Percentiles rank a stretch among this genome's conserved stretches.
These are phyloP conservation scores for Physella acuta DNA, from an alignment of 1,140 invertebrate species.

Conservation along the genomic window DNA sequence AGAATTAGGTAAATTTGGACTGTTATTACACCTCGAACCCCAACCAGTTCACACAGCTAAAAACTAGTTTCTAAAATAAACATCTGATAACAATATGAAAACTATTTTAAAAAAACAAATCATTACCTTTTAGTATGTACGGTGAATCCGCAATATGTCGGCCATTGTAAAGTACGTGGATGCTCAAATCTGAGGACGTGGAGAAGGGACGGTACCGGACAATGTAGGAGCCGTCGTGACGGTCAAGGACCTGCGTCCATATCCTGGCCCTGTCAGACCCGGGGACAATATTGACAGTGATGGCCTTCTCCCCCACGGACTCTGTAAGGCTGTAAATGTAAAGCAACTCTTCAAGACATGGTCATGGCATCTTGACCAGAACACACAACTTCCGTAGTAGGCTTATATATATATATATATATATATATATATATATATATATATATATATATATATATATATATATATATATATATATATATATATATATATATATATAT, in stretches of 20 bases:
- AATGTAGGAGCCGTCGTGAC: conserved; percentile 83
- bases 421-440: too few species aligned
- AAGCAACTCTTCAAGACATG: too few species aligned
- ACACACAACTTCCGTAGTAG: too few species aligned
- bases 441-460: too few species aligned
- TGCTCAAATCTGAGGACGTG: conserved; percentile 71
- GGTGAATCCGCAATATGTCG: conserved; percentile 71
- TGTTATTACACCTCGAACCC: too few species aligned
- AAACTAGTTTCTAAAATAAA: conserved; percentile 23
- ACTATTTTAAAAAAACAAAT: not conserved
- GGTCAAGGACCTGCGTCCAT: conserved; percentile 74
- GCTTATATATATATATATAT: too few species aligned
- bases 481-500: too few species aligned
- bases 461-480: too few species aligned
- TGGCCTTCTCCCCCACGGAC: conserved; percentile 47
- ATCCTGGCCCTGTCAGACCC: conserved; percentile 35
- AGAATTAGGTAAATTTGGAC: too few species aligned
- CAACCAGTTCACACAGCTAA: too few species aligned
- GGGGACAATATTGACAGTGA: conserved; percentile 36
- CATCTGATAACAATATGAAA: not conserved
- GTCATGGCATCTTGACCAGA: too few species aligned
- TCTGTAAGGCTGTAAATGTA: conserved; percentile 49
- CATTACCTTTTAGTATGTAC: conserved; percentile 67
- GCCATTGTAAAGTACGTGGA: conserved; percentile 72
- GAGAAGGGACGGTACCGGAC: conserved; percentile 80